Percentiles rank a stretch among this genome's conserved stretches.
Conservation (phyloP, 2,888 invertebrate species). For the Drosophila nigricruria region DNA sequence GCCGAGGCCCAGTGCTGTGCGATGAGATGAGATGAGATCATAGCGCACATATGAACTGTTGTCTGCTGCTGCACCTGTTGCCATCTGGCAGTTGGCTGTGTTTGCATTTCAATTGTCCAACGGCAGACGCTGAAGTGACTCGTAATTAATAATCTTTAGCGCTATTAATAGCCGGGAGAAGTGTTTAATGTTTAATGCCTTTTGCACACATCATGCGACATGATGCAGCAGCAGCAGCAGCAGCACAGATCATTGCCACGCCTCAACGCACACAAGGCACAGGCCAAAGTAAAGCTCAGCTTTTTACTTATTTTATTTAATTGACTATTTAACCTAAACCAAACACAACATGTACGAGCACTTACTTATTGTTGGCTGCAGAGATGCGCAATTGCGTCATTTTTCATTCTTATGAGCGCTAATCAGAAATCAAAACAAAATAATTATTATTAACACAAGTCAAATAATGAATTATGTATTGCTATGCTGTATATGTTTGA, state of each 20-base stretch:
- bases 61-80: constrained; percentile 56
- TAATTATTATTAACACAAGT: constrained; percentile 33
- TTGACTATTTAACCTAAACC: constrained; percentile 53
- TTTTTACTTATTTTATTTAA: constrained; percentile 70
- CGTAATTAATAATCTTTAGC: constrained; percentile 65
- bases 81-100: constrained; percentile 43
- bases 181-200: constrained; percentile 51
- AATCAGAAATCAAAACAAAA: constrained; percentile 54
- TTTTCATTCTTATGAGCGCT: constrained; percentile 43
- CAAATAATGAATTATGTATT: constrained; percentile 68
- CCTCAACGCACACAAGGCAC: constrained; percentile 49
- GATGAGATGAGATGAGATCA: constrained; percentile 66
- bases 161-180: constrained; percentile 65
- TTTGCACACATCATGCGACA: constrained; percentile 70
- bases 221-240: constrained; percentile 45
- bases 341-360: constrained; percentile 54
- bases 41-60: constrained; percentile 44
- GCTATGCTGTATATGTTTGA: constrained; percentile 37
- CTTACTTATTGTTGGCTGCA: constrained; percentile 3
- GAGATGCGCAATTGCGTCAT: constrained; percentile 58
- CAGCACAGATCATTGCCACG: constrained; percentile 29
- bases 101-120: constrained; percentile 67
- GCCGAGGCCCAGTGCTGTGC: constrained; percentile 43
- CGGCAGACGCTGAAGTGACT: constrained; percentile 35
- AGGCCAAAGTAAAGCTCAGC: constrained; percentile 50